Evolutionary conservation across 2,113 vertebrate genomes (phyloP), one percentile per base, ranked within the genome.

Genomic region (Cariama cristata): DNA sequence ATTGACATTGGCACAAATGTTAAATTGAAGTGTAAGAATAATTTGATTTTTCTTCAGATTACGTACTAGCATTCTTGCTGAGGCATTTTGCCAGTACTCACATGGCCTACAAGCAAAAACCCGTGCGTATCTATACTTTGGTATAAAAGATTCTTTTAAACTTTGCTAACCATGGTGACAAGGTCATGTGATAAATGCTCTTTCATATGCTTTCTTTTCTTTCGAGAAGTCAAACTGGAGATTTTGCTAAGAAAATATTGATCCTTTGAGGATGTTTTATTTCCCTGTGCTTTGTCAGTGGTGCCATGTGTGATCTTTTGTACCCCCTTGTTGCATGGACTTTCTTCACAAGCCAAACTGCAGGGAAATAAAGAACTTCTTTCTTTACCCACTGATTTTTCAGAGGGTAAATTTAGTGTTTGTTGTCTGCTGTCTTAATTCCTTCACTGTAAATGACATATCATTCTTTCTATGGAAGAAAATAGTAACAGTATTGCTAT

Each of bases 61-160:
- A 27, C 30, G 2, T 62, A 19, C 33, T 53, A 56, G 9, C 15
- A 33, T 74, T 90, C 35, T 44, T 55, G 55, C 45, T 69, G 47
- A 69, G 49, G 17, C 22, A 35, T 92, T 92, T 93, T 75, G 20
- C 30, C 52, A 64, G 15, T 68, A 73, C 30, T 94, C 30, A 58
- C 9, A 19, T 60, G 44, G 47, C 45, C 49, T 64, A 53, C 45
- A 79, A 66, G 21, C 14, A 49, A 75, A 91, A 82, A 35, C 0
- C 0, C 1, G 0, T 5, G 69, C 44, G 8, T 79, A 18, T 55
- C 64, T 72, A n/a, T 33, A 33, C 3, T 80, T 87, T 6, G 40
- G 14, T 72, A n/a, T 55, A 73, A 82, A 79, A 40, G 8, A 23
- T 85, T 81, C 49, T 75, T 86, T 71, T 75, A 79, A 81, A 38